phyloP scores from a whole-genome alignment of 2,113 vertebrate genomes.

The Lasiurus borealis region DNA sequence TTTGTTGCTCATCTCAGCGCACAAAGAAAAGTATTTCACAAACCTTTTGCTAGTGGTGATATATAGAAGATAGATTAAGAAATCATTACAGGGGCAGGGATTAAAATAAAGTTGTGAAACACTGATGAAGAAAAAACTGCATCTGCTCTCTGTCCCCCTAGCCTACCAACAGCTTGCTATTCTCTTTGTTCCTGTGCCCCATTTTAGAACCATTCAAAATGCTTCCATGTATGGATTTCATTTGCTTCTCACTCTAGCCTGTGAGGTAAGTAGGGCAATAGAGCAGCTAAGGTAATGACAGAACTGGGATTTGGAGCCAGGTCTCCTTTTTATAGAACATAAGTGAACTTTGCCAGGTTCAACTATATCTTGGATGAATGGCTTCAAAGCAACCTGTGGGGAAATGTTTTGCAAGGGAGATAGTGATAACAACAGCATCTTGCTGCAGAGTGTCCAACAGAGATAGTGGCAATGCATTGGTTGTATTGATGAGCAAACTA shows the following conservation, averaged over 20 bases:
- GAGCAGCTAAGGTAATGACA: not conserved
- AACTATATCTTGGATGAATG: not conserved
- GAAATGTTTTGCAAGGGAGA: conserved; percentile 53
- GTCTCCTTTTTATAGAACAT: not conserved
- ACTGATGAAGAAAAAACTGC: not conserved
- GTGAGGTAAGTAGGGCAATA: not conserved
- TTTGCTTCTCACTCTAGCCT: not conserved
- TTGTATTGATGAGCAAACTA: not conserved
- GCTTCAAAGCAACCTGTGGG: conserved; percentile 50
- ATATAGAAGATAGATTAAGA: not conserved
- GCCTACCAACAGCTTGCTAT: not conserved
- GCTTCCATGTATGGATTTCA: not conserved
- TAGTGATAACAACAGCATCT: not conserved
- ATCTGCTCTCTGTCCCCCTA: not conserved
- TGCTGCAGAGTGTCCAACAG: not conserved
- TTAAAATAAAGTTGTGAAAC: not conserved
- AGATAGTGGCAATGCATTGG: not conserved
- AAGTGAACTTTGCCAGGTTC: not conserved
- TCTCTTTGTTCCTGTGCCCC: not conserved
- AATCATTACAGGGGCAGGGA: not conserved
- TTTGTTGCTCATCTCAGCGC: not conserved
- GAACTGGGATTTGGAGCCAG: not conserved
- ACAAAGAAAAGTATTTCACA: conserved; percentile 36
- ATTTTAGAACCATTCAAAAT: not conserved
- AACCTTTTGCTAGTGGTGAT: not conserved